Percentiles rank a stretch among this genome's conserved stretches.
Evolutionary conservation across 2,113 vertebrate genomes (phyloP).

Genomic region (Delphinapterus leucas): DNA sequence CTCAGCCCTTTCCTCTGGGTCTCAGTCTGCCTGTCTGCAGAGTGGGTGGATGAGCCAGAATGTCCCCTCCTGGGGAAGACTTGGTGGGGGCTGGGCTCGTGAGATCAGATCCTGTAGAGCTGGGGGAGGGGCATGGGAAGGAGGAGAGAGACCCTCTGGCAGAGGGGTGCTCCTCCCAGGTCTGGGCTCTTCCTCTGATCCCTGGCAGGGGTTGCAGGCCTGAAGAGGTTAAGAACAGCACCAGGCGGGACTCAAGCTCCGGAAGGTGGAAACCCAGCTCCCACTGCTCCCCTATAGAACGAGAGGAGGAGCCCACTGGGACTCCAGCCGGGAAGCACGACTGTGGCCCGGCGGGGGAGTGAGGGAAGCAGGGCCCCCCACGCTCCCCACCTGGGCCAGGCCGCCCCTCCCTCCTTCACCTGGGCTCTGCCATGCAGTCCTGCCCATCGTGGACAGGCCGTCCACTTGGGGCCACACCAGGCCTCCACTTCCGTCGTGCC

Average conservation of each 20-base stretch:
- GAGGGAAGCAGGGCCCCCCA: not conserved
- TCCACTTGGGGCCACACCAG: not conserved
- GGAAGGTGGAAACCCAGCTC: not conserved
- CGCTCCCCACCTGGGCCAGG: not conserved
- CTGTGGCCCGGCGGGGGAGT: not conserved
- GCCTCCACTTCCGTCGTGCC: not conserved
- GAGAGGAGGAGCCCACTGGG: not conserved
- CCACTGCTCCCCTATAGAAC: fast-evolving
- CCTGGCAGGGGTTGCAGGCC: not conserved
- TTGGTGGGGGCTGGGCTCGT: not conserved
- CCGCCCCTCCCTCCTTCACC: not conserved
- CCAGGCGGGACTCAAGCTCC: not conserved
- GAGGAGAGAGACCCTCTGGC: not conserved
- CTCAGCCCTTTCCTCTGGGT: not conserved
- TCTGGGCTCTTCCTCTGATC: not conserved
- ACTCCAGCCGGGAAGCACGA: no score
- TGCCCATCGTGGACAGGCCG: not conserved
- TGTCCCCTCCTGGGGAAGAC: not conserved
- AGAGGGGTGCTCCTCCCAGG: not conserved
- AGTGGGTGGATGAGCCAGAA: not conserved
- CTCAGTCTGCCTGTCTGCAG: not conserved
- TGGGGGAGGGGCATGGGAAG: not conserved
- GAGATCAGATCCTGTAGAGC: not conserved
- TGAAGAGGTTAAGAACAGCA: not conserved
- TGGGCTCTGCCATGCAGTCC: not conserved